These are phyloP conservation scores for Doris montereyensis DNA, from an alignment of 2,888 invertebrate genomes.

Conservation along the genomic window DNA sequence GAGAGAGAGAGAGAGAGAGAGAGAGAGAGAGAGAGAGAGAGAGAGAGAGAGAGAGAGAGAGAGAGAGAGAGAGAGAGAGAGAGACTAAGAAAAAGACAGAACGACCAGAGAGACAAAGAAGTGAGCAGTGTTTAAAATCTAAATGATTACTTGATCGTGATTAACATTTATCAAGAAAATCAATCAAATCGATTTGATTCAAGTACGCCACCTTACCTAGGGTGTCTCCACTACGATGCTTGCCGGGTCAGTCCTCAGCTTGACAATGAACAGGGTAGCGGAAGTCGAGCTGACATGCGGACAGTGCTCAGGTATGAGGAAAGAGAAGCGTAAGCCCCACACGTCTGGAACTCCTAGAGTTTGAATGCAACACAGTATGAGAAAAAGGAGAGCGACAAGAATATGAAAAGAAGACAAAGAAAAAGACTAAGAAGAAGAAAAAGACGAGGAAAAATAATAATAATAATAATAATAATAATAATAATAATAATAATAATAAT, in stretches of 20 bases:
- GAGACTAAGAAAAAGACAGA: neutral
- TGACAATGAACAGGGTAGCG: neutral
- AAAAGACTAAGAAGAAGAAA: neutral
- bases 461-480: neutral
- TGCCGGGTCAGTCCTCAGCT: too few relatives aligned
- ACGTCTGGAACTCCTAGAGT: too few relatives aligned
- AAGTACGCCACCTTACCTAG: too few relatives aligned
- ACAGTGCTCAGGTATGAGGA: too few relatives aligned
- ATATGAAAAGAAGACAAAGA: neutral
- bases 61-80: neutral
- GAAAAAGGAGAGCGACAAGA: neutral
- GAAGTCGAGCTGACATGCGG: too few relatives aligned
- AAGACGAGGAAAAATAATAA: neutral
- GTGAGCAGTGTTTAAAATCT: too few relatives aligned
- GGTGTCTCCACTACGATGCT: too few relatives aligned
- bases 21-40: slow-evolving; percentile 1
- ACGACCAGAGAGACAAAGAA: neutral
- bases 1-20: neutral
- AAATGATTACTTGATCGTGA: too few relatives aligned
- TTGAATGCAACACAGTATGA: neutral
- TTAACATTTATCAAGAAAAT: too few relatives aligned
- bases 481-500: neutral
- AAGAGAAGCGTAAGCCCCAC: too few relatives aligned
- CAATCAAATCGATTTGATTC: too few relatives aligned
- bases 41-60: neutral